phyloP scores from a whole-genome alignment of 1,140 invertebrate genomes.

The Nautilus pompilius region DNA sequence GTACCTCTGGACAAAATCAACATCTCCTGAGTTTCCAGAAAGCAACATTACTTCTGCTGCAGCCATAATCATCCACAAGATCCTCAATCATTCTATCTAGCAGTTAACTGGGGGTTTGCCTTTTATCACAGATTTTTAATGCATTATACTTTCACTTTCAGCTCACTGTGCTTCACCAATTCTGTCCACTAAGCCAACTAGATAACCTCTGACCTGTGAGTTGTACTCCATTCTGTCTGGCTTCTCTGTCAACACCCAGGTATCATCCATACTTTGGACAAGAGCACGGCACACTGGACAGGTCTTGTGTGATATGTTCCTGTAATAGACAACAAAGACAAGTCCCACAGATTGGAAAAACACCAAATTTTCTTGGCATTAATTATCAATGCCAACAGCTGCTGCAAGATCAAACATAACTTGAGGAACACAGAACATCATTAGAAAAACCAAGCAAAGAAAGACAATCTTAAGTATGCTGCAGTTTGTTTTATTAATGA shows the following conservation, averaged over 20 bases:
- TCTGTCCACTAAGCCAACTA: slow-evolving; percentile 53
- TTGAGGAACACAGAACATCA: neutral
- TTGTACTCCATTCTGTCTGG: slow-evolving; percentile 64
- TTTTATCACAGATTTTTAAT: no score
- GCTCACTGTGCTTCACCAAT: slow-evolving; percentile 5
- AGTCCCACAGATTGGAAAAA: no score
- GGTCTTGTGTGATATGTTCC: slow-evolving; percentile 67
- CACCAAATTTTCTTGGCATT: neutral
- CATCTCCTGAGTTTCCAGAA: no score
- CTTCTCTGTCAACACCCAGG: slow-evolving; percentile 66
- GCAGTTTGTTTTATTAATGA: no score
- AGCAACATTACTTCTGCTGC: no score
- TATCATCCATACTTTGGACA: slow-evolving; percentile 64
- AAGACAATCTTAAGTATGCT: no score
- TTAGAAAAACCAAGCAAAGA: neutral
- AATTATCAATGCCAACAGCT: neutral
- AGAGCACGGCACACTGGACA: slow-evolving; percentile 68
- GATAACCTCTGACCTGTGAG: slow-evolving; percentile 60
- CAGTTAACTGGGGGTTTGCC: no score
- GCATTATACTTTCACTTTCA: no score
- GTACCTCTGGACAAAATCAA: no score
- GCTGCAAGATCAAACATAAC: neutral
- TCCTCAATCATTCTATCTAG: no score
- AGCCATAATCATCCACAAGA: no score
- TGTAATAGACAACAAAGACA: slow-evolving; percentile 45